Evolutionary conservation across 2,888 invertebrate genomes (phyloP), one percentile per base, ranked within the genome.

Genomic region (Platypus cylindrus): DNA sequence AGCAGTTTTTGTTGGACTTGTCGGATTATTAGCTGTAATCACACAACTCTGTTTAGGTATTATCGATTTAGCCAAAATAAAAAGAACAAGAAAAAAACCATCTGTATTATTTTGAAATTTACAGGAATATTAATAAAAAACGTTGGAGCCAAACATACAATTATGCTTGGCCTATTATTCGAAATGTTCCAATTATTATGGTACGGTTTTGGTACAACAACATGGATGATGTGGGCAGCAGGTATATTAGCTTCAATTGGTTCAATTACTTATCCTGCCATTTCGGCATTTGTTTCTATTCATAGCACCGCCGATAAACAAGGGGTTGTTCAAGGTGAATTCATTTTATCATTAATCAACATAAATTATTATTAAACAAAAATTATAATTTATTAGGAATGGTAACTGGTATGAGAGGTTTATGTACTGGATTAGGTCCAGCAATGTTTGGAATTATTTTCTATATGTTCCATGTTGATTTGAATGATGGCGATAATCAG

Each of bases 151-250:
- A 95, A 97, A 65, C 89, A 91, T 60, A 91, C 97, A 36, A 98
- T 98, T 51, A 90, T 98, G 75, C 70, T 97, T 56, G 98, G 97
- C 34, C 73, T 98, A 45, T 65, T 91, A 44, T 93, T 95, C 66
- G 97, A 98, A 68, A 85, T 93, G 77, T 70, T 94, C 50, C 97
- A 98, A 63, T 71, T 98, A 45, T 79, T 94, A 68, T 94, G 93
- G 86, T 95, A 91, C 60, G 95, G 95, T 24, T 90, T 95, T 56
- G 93, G 94, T 36, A 90, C 90, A 50, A 83, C 90, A 53, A 84
- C 81, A 44, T 95, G 94, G 94, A 93, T 98, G 85, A 95, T 98
- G 91, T 98, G 98, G 98, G 84, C 87, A 23, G 97, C 97, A 7
- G 98, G 98, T 34, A 77, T 93, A 47, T 68, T 98, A 47, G 97